Base-by-base conservation (phyloP, 2,113 vertebrate genomes). In the Sander lucioperca region DNA sequence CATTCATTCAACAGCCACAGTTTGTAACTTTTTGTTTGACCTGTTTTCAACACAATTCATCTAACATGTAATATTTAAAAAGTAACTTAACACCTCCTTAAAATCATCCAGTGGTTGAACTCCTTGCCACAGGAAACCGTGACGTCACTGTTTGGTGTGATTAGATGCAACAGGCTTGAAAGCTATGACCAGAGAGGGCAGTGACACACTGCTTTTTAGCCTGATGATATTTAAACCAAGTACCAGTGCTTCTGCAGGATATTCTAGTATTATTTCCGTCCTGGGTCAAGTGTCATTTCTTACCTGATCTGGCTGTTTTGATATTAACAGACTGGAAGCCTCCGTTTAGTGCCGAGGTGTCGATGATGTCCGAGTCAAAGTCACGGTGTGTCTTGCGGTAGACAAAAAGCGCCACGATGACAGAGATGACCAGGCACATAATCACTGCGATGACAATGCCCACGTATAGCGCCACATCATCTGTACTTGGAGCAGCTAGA, bases 291-390 rank as follows among this genome's bases (percentile, higher is more conserved):
- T n/a, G 9, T 54, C 3, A 3, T 6, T 48, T 23, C 95, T 90
- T 75, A 99, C 97, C 97, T 96, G 97, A 97, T 86, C 97, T 95
- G 8, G 97, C 97, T 36, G 97, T 97, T 92, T 99, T 99, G 91
- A 99, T 97, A 80, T 96, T 99, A 69, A 99, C 97, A 1, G 97
- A 96, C 91, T 98, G 97, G 86, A 99, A 98, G 57, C 97, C 97
- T 19, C 97, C 97, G 0, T 99, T 99, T 0, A 99, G 95, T 0
- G 97, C 97, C 0, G 97, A 97, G 21, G 97, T 97, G 94, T 99
- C 97, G 8, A 97, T 97, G 68, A 99, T 98, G 77, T 98, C 97
- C 0, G 97, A 98, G 85, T 98, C 97, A 48, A 98, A 99, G 94
- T 98, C 97, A 0, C 96, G 96, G 79, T 99, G 97, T 19, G 97